phyloP scores from a whole-genome alignment of 2,113 vertebrate species.

The Danionella cerebrum region DNA sequence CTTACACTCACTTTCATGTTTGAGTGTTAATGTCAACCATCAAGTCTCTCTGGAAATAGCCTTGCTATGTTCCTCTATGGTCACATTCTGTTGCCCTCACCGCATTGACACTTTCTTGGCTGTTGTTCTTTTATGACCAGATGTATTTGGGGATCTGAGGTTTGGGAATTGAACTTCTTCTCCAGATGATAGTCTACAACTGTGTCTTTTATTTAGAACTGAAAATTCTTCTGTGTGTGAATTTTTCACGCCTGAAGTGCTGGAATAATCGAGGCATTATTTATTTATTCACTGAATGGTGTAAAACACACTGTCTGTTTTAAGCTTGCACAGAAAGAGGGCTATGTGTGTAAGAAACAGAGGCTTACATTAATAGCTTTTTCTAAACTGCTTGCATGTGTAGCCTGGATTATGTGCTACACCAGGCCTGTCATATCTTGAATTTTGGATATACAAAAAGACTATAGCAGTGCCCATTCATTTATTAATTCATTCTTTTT shows the following conservation, averaged over 20 bases:
- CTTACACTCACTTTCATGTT: not conserved
- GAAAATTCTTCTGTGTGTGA: slow-evolving; percentile 37
- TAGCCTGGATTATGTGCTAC: not conserved
- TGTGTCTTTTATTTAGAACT: slow-evolving; percentile 35
- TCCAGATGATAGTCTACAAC: slow-evolving; percentile 37
- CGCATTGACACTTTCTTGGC: slow-evolving; percentile 42
- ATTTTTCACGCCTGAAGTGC: slow-evolving; percentile 21
- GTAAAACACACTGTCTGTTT: slow-evolving; percentile 23
- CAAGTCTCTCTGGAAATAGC: slow-evolving; percentile 30
- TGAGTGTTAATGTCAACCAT: not conserved
- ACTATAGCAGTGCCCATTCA: no score
- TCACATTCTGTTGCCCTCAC: slow-evolving; percentile 20
- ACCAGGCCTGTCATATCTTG: not conserved
- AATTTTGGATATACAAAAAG: no score
- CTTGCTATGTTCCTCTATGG: slow-evolving; percentile 14
- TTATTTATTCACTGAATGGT: slow-evolving; percentile 34
- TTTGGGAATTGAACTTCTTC: slow-evolving; percentile 30
- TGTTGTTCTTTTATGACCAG: slow-evolving; percentile 36
- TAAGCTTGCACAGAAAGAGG: slow-evolving; percentile 28
- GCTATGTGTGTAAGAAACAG: slow-evolving; percentile 32
- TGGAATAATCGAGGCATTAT: slow-evolving; percentile 38
- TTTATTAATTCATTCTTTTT: no score
- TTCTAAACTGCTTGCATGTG: slow-evolving; percentile 21
- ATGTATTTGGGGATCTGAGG: slow-evolving; percentile 33
- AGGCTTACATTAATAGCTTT: slow-evolving; percentile 44